Conservation (phyloP, 2,797 vertebrate species). For the Percopsis omiscomaycus region DNA sequence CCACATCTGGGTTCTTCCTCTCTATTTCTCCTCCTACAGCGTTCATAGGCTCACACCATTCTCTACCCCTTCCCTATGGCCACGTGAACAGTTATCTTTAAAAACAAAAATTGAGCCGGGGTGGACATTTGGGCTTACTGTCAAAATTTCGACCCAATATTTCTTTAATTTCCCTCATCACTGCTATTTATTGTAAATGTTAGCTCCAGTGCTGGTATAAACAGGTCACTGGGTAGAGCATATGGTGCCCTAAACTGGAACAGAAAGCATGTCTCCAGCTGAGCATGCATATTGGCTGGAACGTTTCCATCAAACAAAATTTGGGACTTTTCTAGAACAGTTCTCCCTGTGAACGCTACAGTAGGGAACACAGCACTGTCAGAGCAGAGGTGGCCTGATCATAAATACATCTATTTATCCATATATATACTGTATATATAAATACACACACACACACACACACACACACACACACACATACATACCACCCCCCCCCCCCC, state of each 20-base stretch:
- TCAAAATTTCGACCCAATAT: conserved; percentile 1
- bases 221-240: neutral
- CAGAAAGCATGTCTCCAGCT: neutral
- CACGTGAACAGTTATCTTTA: neutral
- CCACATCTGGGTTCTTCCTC: no score
- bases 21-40: no score
- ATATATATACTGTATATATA: no score
- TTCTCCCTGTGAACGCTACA: neutral
- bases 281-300: conserved; percentile 1
- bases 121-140: neutral
- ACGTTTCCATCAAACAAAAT: conserved; percentile 7
- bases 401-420: no score
- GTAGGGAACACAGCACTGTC: neutral
- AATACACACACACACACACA: no score
- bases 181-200: neutral
- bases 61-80: no score
- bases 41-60: no score
- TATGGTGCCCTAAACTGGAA: neutral
- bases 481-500: no score
- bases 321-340: conserved; percentile 8
- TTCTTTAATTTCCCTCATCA: neutral
- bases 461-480: no score
- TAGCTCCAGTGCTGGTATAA: neutral
- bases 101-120: neutral
- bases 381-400: neutral